These are phyloP conservation scores for Gallinago paraguaiae DNA, from an alignment of 2,113 vertebrate genomes.

Conservation along the genomic window DNA sequence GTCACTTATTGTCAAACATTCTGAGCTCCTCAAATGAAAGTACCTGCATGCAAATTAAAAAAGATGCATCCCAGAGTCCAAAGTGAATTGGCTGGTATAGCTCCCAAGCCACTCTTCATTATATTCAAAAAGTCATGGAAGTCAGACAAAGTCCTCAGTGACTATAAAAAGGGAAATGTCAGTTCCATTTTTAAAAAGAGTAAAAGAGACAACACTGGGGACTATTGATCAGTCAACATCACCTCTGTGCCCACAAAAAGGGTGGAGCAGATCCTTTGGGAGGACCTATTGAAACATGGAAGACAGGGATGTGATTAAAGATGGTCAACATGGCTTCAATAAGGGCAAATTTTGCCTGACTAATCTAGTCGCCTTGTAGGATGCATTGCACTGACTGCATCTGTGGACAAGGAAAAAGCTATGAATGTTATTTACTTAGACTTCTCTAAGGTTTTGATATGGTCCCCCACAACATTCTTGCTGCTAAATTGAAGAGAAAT, in stretches of 20 bases:
- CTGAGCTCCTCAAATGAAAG: not conserved
- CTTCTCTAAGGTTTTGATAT: not conserved
- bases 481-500: not conserved
- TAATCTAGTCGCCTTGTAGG: fast-evolving
- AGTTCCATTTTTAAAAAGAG: not conserved
- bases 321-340: not conserved
- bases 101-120: not conserved
- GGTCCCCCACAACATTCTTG: not conserved
- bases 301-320: not conserved
- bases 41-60: not conserved
- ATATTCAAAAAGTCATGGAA: not conserved
- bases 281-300: not conserved
- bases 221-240: not conserved
- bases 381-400: not conserved
- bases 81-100: not conserved
- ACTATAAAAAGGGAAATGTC: not conserved
- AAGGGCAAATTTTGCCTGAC: not conserved
- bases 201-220: no score
- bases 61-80: not conserved
- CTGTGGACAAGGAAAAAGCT: not conserved
- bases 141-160: not conserved
- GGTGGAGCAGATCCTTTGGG: not conserved
- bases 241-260: not conserved
- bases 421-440: not conserved
- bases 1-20: not conserved